Conservation (phyloP, 2,113 vertebrate genomes). For the Sander vitreus region DNA sequence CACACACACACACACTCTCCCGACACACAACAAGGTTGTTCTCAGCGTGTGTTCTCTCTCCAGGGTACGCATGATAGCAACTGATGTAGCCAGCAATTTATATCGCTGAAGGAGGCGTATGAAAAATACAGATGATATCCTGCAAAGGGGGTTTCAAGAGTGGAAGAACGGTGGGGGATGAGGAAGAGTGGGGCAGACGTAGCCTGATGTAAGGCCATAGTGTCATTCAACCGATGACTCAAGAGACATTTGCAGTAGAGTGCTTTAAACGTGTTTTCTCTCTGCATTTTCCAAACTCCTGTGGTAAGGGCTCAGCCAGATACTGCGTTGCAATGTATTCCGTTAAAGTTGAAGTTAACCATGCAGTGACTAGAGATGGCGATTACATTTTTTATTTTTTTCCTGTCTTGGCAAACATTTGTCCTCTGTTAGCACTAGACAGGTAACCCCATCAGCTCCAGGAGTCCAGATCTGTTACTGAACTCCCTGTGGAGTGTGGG, state of each 20-base stretch:
- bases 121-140: constrained; percentile 69
- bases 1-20: constrained; percentile 7
- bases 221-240: constrained; percentile 46
- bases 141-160: constrained; percentile 62
- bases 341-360: constrained; percentile 5
- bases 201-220: constrained; percentile 29
- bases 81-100: constrained; percentile 73
- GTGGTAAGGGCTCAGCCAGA: not conserved
- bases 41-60: constrained; percentile 69
- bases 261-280: constrained; percentile 21
- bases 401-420: not conserved
- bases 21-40: constrained; percentile 43
- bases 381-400: not conserved
- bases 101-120: constrained; percentile 62
- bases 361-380: not conserved
- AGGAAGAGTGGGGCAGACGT: constrained; percentile 10
- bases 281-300: not conserved
- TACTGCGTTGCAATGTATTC: not conserved
- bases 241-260: constrained; percentile 39
- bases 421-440: not conserved
- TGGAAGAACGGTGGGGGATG: constrained; percentile 24
- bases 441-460: not conserved
- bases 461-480: not conserved
- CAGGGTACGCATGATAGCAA: constrained; percentile 57
- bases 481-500: not conserved